Evolutionary conservation across 2,797 vertebrate species (phyloP), one percentile per base, ranked within the genome.

Genomic region (Triplophysa bombifrons): DNA sequence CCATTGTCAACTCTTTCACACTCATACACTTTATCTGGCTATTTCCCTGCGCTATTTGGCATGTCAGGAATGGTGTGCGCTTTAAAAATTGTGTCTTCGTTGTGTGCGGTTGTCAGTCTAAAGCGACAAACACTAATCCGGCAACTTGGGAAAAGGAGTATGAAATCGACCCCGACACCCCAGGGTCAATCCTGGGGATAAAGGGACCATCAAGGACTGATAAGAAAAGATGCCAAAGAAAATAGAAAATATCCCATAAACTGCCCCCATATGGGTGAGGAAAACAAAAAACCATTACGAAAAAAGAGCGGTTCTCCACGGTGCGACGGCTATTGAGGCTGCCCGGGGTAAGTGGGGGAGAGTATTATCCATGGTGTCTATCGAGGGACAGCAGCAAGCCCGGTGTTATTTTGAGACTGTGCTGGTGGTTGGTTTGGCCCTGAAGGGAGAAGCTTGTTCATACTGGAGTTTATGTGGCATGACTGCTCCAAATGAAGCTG

Each of bases 401-500:
- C 84, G 76, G 85, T 84, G 91, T 90, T 90, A 89, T 88, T 86
- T 72, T 75, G 83, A 84, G 89, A 89, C 88, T 83, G 86, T 30
- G 83, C 71, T 81, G 58, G 71, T 55, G 87, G 81, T 84, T 79
- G 73, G 71, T 83, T 80, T 2, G 20, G 84, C 74, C 84, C 86
- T 86, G 85, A 80, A 63, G 88, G 85, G 85, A 89, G 87, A 86
- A 87, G 82, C 85, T 91, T 86, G 88, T 91, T 91, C 90, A 87
- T 88, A 84, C 77, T 78, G 73, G 68, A 86, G 82, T 91, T 91
- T 90, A 92, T 90, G 91, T 91, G 82, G 86, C 85, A 86, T 90
- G 90, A 91, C 88, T 86, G 86, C 86, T 91, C 89, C 88, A 91
- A 92, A 91, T 91, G 89, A 91, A 92, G 90, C 85, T 84, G 82